Evolutionary conservation across 2,888 invertebrate species (phyloP).

Genomic region (Oscheius sp.): DNA sequence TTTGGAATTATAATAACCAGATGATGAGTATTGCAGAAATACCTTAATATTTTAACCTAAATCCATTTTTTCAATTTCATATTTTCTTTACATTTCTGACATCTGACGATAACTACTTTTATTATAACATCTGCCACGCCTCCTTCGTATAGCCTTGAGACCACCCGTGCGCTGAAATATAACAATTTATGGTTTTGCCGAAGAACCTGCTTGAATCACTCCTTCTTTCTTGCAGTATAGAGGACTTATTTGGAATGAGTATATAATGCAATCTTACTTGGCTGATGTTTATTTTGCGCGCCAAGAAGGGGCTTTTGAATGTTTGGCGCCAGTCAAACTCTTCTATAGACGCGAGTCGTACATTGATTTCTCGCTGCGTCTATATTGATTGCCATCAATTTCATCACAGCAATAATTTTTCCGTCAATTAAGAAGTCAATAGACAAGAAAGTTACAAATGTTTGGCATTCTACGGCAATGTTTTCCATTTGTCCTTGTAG

Average conservation of each 20-base stretch:
- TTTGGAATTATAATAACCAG: no score
- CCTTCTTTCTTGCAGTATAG: not conserved
- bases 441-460: not conserved
- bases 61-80: no score
- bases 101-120: no score
- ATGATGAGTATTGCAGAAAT: no score
- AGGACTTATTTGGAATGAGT: not conserved
- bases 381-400: no score
- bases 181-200: not conserved
- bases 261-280: constrained; percentile 2
- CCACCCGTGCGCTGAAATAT: not conserved
- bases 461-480: not conserved
- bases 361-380: not conserved
- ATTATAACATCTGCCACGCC: not conserved
- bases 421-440: no score
- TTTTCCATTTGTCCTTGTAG: not conserved
- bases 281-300: constrained; percentile 18
- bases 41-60: no score
- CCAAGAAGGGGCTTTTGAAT: constrained; percentile 24
- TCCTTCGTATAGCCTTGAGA: not conserved
- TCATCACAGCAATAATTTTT: no score
- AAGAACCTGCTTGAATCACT: not conserved
- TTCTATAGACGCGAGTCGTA: not conserved
- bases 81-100: no score
- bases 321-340: constrained; percentile 8